Evolutionary conservation across 2,797 vertebrate species (phyloP), one percentile per base, ranked within the genome.

Genomic region (Smutsia temminckii): DNA sequence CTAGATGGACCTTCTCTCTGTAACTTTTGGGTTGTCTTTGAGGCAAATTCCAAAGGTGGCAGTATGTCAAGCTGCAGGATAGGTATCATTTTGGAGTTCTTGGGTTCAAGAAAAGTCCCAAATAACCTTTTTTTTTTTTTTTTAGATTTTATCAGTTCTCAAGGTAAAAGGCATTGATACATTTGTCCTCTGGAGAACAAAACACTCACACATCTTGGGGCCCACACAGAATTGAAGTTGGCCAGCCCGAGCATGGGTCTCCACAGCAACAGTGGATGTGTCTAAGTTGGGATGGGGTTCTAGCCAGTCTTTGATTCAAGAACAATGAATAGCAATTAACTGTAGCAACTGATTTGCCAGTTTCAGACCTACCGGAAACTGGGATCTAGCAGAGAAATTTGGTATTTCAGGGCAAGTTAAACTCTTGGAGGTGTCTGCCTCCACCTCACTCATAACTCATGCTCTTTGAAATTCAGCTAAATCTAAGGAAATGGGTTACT

Each of bases 401-500:
- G 68, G n/a, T 84, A 29, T 95, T 86, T 87, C 75, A 34, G 74
- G 85, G 63, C 53, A 88, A 75, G 89, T 94, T 92, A 96, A 97
- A 85, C 95, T 94, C 94, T 75, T 87, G 27, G 25, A 98, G 95
- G 96, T 95, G 97, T 96, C 69, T 61, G 96, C 87, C 63, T 97
- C 97, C 69, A 79, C 97, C 95, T 94, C 74, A 93, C 85, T 91
- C 95, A 95, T 91, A 96, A 96, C 51, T 75, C 97, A 80, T 57
- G 71, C 94, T 97, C 95, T 98, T 95, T 96, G 92, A 97, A 98
- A 97, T 98, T 97, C 97, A 98, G 59, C 96, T 77, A 94, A 95
- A 85, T 97, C 97, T 97, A 97, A 6, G 90, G 95, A 97, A 97
- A 96, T 77, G 72, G 96, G 97, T 94, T 97, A 97, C 98, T 98